A percentile compares a stretch with the other conserved stretches of the same genome.
Conservation (phyloP, 2,113 vertebrate species). For the Pipa parva region DNA sequence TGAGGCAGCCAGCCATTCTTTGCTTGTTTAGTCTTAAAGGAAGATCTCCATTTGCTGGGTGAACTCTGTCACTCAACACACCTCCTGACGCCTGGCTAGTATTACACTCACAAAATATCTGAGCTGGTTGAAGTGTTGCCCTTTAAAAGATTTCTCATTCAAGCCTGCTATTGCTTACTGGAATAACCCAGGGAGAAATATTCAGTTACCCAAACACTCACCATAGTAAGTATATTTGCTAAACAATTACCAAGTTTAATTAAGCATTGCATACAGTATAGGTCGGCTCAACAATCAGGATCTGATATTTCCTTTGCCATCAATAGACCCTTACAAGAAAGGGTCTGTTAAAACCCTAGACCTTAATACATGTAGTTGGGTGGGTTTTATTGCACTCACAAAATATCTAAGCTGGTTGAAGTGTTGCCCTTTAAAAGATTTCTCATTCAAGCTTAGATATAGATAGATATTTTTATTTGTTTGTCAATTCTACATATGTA, state of each 20-base stretch:
- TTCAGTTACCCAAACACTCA: slow-evolving; percentile 27
- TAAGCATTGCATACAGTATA: too few species aligned
- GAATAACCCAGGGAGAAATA: slow-evolving; percentile 21
- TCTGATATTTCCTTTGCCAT: too few species aligned
- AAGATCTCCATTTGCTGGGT: neutral
- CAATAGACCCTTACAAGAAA: neutral
- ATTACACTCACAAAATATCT: slow-evolving; percentile 17
- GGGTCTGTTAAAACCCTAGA: neutral
- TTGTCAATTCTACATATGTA: too few species aligned
- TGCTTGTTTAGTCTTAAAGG: slow-evolving; percentile 20
- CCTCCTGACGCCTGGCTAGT: slow-evolving; percentile 7
- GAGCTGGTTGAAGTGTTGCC: slow-evolving; percentile 12
- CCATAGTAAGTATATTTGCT: too few species aligned
- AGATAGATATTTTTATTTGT: too few species aligned
- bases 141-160: slow-evolving; percentile 26
- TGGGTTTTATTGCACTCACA: slow-evolving; percentile 13
- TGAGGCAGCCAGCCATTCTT: neutral
- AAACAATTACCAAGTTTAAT: too few species aligned
- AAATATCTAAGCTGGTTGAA: neutral
- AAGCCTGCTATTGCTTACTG: slow-evolving; percentile 21
- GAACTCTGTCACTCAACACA: slow-evolving; percentile 4
- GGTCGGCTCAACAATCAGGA: neutral
- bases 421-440: slow-evolving; percentile 30
- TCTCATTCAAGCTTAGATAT: slow-evolving; percentile 14
- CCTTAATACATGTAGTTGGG: neutral